phyloP scores from a whole-genome alignment of 1,140 invertebrate genomes.

The Atta texana region DNA sequence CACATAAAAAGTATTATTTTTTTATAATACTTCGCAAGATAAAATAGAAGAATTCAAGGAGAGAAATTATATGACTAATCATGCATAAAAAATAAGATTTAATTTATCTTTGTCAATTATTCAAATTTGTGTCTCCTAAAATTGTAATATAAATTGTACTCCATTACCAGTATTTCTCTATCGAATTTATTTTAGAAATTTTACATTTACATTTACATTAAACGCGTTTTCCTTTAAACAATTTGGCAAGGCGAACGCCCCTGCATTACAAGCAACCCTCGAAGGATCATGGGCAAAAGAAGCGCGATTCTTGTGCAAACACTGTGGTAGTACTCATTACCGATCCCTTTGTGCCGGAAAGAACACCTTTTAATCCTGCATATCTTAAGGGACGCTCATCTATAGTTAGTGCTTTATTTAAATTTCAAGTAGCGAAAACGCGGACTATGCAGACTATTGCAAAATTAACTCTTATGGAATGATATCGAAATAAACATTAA shows the following conservation, averaged over 20 bases:
- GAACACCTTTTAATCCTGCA: conserved; percentile 58
- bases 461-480: conserved; percentile 19
- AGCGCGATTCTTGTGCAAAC: conserved; percentile 69
- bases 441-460: conserved; percentile 7
- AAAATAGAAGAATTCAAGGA: background rate
- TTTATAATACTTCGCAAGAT: background rate
- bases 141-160: background rate
- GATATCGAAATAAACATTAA: background rate
- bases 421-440: conserved; percentile 34
- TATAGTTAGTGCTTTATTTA: conserved; percentile 36
- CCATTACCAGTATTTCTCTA: background rate
- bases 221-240: conserved; percentile 50
- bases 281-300: conserved; percentile 39
- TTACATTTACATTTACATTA: conserved; percentile 7
- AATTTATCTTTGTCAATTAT: background rate
- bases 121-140: background rate
- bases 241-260: conserved; percentile 40
- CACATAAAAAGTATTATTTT: background rate
- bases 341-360: conserved; percentile 60
- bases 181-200: conserved; percentile 11
- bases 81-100: background rate
- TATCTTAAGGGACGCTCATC: conserved; percentile 53
- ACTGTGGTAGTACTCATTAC: conserved; percentile 71
- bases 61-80: background rate
- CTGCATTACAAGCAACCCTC: conserved; percentile 38